These are phyloP conservation scores for Coenobita brevimanus DNA, from an alignment of 1,140 invertebrate genomes.

Conservation along the genomic window DNA sequence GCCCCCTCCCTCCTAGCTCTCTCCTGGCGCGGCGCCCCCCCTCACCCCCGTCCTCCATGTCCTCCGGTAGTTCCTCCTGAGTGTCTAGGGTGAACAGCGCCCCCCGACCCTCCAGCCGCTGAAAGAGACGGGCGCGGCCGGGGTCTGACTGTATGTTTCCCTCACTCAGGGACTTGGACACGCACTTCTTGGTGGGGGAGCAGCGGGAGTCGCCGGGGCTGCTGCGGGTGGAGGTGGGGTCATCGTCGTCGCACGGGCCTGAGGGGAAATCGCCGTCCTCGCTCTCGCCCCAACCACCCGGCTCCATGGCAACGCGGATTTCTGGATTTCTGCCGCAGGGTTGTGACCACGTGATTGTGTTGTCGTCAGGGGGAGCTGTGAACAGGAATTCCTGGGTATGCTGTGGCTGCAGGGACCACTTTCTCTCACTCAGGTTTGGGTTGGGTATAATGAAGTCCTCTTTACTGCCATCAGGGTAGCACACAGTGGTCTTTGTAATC, in stretches of 20 bases:
- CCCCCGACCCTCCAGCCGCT: neutral
- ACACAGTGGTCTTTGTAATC: too few species aligned
- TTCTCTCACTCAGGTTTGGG: too few species aligned
- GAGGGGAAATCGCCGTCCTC: neutral
- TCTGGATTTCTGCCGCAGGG: too few species aligned
- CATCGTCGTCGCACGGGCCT: neutral
- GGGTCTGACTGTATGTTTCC: constrained; percentile 17
- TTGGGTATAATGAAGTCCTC: too few species aligned
- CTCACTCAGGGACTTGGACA: constrained; percentile 33
- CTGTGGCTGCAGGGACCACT: too few species aligned
- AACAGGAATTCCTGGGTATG: too few species aligned
- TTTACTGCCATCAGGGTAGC: too few species aligned
- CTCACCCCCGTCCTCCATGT: neutral
- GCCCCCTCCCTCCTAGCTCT: neutral
- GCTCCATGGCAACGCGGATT: too few species aligned
- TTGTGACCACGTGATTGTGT: too few species aligned
- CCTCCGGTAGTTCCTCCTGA: constrained; percentile 34
- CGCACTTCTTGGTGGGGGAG: constrained; percentile 10
- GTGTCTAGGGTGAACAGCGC: constrained; percentile 5
- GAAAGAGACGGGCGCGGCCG: neutral
- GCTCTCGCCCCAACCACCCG: too few species aligned
- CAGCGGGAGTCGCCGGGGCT: neutral
- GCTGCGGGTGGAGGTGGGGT: neutral
- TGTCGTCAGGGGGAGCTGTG: too few species aligned
- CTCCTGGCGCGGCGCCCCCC: neutral